Percentiles rank a stretch among this genome's conserved stretches.
phyloP scores from a whole-genome alignment of 2,113 vertebrate species.

The Leucosticte australis region DNA sequence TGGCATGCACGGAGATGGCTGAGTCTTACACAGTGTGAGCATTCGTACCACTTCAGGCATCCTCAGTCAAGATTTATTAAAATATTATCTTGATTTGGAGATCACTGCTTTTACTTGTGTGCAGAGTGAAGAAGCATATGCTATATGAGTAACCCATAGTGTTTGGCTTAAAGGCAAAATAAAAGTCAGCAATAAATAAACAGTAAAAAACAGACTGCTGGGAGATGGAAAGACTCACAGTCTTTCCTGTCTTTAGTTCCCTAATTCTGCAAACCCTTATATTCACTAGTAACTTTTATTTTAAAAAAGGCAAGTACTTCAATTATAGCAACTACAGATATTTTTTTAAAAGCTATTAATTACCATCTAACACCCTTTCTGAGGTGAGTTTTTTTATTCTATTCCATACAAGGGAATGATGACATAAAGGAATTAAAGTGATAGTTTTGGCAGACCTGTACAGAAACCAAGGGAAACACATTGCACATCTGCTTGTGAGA shows the following conservation, averaged over 20 bases:
- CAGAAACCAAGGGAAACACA: not conserved
- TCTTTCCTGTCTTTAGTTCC: not conserved
- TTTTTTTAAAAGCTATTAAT: not conserved
- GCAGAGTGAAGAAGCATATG: constrained; percentile 74
- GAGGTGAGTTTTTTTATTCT: not conserved
- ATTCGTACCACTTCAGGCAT: constrained; percentile 3
- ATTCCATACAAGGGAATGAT: not conserved
- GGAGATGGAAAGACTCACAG: not conserved
- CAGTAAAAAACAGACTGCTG: constrained; percentile 67
- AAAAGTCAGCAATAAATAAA: constrained; percentile 71
- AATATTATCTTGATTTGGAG: constrained; percentile 42
- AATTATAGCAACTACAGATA: not conserved
- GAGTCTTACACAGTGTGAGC: not conserved
- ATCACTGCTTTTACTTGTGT: constrained; percentile 67
- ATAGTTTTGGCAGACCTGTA: not conserved
- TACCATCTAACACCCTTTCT: not conserved
- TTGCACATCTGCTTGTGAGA: not conserved
- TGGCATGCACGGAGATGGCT: not conserved
- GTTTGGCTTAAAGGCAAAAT: constrained; percentile 82
- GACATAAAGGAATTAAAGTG: not conserved
- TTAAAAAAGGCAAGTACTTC: not conserved
- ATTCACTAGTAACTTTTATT: not conserved
- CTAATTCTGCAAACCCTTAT: not conserved
- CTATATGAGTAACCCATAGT: constrained; percentile 76
- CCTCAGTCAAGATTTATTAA: constrained; percentile 38